Conservation (phyloP, 2,797 vertebrate species). For the Scolopax bukidnonensis region DNA sequence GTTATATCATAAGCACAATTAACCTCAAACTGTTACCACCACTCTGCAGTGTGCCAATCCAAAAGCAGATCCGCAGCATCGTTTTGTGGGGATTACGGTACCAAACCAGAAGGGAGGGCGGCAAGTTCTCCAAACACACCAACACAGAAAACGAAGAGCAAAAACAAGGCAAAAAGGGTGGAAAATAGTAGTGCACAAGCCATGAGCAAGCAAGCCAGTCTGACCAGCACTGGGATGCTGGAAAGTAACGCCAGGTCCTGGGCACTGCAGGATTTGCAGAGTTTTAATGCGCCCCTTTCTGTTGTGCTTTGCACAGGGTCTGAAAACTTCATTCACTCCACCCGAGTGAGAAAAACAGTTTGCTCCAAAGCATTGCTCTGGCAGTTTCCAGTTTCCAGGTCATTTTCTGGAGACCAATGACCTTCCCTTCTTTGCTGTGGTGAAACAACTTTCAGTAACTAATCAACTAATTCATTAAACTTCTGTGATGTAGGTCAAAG, state of each 20-base stretch:
- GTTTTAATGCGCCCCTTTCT: neutral
- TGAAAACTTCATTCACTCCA: neutral
- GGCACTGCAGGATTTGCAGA: neutral
- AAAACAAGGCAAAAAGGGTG: neutral
- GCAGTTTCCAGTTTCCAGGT: neutral
- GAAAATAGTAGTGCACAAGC: neutral
- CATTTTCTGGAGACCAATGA: constrained; percentile 18
- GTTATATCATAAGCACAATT: neutral
- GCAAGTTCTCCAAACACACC: neutral
- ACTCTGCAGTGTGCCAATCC: neutral
- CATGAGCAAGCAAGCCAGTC: neutral
- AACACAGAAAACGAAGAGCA: neutral
- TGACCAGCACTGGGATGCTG: neutral
- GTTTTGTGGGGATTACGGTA: neutral
- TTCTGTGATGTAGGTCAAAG: constrained; percentile 63
- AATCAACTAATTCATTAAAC: constrained; percentile 69
- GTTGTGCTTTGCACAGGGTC: neutral
- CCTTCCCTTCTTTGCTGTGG: constrained; percentile 7
- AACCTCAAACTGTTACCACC: neutral
- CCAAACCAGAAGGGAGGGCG: neutral
- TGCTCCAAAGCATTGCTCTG: neutral
- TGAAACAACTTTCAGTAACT: constrained; percentile 53
- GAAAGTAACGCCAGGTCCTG: neutral
- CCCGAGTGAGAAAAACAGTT: neutral
- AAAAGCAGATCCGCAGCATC: neutral